A percentile compares a stretch with the other conserved stretches of the same genome.
phyloP scores from a whole-genome alignment of 2,113 vertebrate genomes.

The Mustelus asterias region DNA sequence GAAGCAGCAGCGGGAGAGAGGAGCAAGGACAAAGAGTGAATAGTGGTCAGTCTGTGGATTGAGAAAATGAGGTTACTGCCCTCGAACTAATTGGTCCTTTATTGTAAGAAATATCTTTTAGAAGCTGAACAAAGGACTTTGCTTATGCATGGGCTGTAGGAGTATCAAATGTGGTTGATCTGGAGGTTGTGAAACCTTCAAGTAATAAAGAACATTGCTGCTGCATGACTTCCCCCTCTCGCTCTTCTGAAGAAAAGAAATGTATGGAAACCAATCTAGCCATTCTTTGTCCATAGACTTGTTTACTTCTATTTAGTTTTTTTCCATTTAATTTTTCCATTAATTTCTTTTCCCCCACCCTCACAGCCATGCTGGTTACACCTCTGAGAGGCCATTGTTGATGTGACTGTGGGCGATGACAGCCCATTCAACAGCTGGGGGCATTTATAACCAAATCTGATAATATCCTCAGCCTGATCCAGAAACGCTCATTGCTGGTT shows the following conservation, averaged over 20 bases:
- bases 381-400: neutral
- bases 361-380: neutral
- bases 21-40: neutral
- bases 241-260: neutral
- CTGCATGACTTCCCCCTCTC: neutral
- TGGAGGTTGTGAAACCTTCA: neutral
- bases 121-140: neutral
- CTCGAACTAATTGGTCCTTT: neutral
- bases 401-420: neutral
- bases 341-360: neutral
- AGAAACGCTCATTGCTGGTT: too few relatives aligned
- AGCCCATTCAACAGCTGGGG: neutral
- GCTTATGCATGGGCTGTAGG: neutral
- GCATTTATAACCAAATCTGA: neutral
- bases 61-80: neutral
- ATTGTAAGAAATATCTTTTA: neutral
- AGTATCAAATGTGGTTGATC: neutral
- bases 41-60: neutral
- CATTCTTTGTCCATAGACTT: neutral
- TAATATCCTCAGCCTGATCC: too few relatives aligned
- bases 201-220: neutral
- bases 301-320: neutral
- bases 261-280: neutral
- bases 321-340: neutral
- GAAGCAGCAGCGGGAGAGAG: neutral